Base-by-base conservation (phyloP, 2,888 invertebrate species). In the Ochropleura leucogaster region DNA sequence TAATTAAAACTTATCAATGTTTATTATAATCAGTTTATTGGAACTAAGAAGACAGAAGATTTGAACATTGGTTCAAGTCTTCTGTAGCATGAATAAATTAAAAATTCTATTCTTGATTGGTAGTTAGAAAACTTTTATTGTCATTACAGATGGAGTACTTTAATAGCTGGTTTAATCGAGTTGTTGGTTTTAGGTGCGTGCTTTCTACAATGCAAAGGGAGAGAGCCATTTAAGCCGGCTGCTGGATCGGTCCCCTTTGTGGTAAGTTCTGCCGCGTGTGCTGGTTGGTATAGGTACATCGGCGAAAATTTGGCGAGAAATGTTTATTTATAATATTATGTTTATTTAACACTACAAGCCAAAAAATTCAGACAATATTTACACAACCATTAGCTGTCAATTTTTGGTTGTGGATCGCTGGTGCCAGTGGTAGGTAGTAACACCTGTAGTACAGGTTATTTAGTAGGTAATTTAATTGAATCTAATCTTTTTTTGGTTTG, bases 161-260 rank as follows among this genome's bases (percentile, higher is more conserved):
- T 63, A 68, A 73, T 67, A 68, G 30, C 60, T 71, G 30, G 20
- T 68, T 71, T 71, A 71, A 77, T 62, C 40, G 55, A 64, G 47
- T 63, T 80, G 18, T 67, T 74, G 60, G 47, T 86, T 85, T 67
- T 80, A 91, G 90, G 82, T 30, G 60, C 70, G n/a, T 88, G 82
- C 72, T 74, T 88, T 57, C 71, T 82, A 65, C 69, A 83, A 71
- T 89, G 91, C 76, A 64, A 80, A n/a, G 90, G 91, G 18, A 89
- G 90, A 57, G 90, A 90, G 47, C 95, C 95, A 1, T 91, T 94
- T 68, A 92, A 85, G 72, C 93, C 95, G 0, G 79, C 82, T 1
- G 79, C 85, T 0, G 93, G 93, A 18, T 82, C 92, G 0, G 5
- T 94, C 16, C 92, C 93, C 7, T 95, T 91, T 80, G 10, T 94